Percentiles rank a stretch among this genome's conserved stretches.
phyloP scores from a whole-genome alignment of 2,113 vertebrate species.

The Reinhardtius hippoglossoides region DNA sequence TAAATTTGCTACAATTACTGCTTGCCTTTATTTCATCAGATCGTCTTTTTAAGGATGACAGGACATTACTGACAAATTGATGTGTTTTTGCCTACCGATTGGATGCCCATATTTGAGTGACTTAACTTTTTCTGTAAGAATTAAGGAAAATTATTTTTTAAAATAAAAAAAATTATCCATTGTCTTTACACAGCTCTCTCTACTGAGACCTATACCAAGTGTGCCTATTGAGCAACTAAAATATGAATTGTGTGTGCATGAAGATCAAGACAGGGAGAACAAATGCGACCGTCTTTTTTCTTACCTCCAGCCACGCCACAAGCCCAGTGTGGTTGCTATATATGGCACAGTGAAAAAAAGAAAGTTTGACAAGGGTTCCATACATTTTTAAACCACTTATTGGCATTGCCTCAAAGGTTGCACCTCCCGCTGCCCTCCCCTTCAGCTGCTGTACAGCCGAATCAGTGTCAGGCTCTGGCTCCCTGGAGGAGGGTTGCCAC shows the following conservation, averaged over 20 bases:
- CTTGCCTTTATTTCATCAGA: neutral
- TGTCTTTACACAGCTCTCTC: neutral
- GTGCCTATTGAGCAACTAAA: conserved; percentile 1
- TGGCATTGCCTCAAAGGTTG: conserved; percentile 81
- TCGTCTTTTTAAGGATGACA: neutral
- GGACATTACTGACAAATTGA: neutral
- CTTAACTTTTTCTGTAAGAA: neutral
- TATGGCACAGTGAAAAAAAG: conserved; percentile 58
- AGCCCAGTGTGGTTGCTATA: conserved; percentile 49
- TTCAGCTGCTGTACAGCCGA: conserved; percentile 81
- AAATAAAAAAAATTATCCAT: too few species aligned
- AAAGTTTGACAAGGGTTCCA: conserved; percentile 75
- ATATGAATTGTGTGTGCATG: conserved; percentile 27
- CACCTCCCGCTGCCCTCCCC: conserved; percentile 78
- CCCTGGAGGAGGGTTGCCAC: conserved; percentile 61
- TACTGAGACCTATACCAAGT: neutral
- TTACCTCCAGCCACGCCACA: conserved; percentile 38
- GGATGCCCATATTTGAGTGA: neutral
- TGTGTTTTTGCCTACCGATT: neutral
- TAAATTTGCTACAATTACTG: neutral
- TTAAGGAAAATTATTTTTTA: too few species aligned
- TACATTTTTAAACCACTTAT: conserved; percentile 79
- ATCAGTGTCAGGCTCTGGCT: conserved; percentile 77
- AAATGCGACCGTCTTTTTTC: conserved; percentile 52
- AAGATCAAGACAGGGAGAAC: conserved; percentile 33